Evolutionary conservation across 2,113 vertebrate species (phyloP), one percentile per base, ranked within the genome.

Genomic region (Carettochelys insculpta): DNA sequence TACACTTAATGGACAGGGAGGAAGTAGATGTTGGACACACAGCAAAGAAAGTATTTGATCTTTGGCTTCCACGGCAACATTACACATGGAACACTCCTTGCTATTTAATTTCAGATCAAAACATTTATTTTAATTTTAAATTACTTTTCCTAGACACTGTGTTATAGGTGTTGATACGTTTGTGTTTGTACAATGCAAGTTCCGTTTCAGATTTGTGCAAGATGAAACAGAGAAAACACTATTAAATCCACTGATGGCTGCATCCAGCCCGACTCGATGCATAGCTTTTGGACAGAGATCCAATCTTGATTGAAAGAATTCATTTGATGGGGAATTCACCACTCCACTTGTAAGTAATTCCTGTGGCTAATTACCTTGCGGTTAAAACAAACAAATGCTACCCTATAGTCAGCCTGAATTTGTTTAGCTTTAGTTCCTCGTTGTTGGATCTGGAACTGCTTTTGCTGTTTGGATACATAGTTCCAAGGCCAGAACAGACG

Each of bases 21-120:
- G 92, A 34, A 90, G 83, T 95, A 83, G 87, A 53, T 85, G 50
- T 65, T 93, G 94, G 92, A 89, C 80, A 56, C 11, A 53, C 61
- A 50, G 90, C 88, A 87, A 90, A 85, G 90, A 80, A 96, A 96
- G 92, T 95, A 96, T 80, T 43, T 94, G 92, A 95, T 88, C 92
- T 84, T 41, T 92, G 91, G 13, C 88, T 93, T 95, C 92, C 78
- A 87, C 85, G 92, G 78, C 88, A 92, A 92, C 81, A 90, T 51
- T 82, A 92, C 87, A 86, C 50, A 79, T 76, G 88, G 85, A 95
- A 89, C 54, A 80, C 16, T 92, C 71, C 76, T 80, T 73, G 68
- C 65, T 71, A n/a, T 92, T 51, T 88, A 38, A 93, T 92, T 85
- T 53, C 4, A 0, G 45, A 90, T 91, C 80, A 93, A 91, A 50